Evolutionary conservation across 2,888 invertebrate species (phyloP).

Genomic region (Eurois occulta): DNA sequence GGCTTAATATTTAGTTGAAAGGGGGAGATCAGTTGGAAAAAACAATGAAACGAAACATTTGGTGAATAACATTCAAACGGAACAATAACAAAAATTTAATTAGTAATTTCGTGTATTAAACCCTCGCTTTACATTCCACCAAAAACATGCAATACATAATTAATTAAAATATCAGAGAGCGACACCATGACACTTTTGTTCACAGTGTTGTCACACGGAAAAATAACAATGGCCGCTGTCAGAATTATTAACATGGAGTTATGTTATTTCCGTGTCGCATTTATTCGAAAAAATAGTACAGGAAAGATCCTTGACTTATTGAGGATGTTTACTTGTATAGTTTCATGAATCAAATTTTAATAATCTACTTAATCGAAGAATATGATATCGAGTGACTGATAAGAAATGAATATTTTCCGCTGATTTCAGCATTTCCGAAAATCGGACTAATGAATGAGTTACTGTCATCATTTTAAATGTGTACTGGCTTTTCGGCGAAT

Average conservation of each 20-base stretch:
- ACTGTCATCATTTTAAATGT: conserved; percentile 43
- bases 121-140: conserved; percentile 43
- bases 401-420: conserved; percentile 19
- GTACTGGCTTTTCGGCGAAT: conserved; percentile 29
- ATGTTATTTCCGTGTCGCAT: conserved; percentile 59
- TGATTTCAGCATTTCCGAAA: conserved; percentile 42
- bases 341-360: background rate
- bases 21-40: conserved; percentile 18
- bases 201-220: conserved; percentile 57
- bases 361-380: conserved; percentile 24
- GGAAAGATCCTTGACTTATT: conserved; percentile 32
- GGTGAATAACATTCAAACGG: background rate
- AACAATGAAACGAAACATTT: conserved; percentile 8
- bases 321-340: conserved; percentile 22
- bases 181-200: conserved; percentile 61
- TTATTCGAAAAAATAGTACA: conserved; percentile 45
- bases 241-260: conserved; percentile 58
- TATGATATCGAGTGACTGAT: conserved; percentile 29
- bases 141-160: conserved; percentile 60
- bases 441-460: conserved; percentile 26
- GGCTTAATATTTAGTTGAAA: conserved; percentile 9
- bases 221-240: conserved; percentile 58
- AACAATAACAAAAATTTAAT: conserved; percentile 20
- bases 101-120: conserved; percentile 44
- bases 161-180: conserved; percentile 60